A percentile compares a stretch with the other conserved stretches of the same genome.
Evolutionary conservation across 2,797 vertebrate genomes (phyloP).

Genomic region (Scolopax rusticola): DNA sequence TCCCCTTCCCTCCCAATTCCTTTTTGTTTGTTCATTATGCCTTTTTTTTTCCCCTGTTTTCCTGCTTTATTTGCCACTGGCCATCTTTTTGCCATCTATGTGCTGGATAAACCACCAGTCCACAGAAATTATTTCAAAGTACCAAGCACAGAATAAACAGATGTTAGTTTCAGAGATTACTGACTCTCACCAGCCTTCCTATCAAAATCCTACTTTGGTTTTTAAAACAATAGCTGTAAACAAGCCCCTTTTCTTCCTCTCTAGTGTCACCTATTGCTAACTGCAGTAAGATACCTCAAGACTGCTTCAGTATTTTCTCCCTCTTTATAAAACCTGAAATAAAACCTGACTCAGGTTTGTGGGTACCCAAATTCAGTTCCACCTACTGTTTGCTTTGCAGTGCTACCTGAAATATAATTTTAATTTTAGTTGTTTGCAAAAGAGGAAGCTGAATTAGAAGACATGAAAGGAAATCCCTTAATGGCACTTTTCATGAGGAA

Average conservation of each 20-base stretch:
- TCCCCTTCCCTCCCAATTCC: background rate
- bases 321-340: background rate
- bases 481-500: background rate
- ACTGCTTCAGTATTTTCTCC: slow-evolving; percentile 1
- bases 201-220: background rate
- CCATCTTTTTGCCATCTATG: background rate
- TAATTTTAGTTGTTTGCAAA: slow-evolving; percentile 32
- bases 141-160: background rate
- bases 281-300: background rate
- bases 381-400: slow-evolving; percentile 4
- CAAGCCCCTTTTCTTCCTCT: background rate
- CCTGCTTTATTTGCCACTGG: background rate
- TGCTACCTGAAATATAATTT: slow-evolving; percentile 32
- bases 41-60: background rate
- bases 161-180: background rate
- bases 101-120: background rate
- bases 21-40: background rate
- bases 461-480: background rate
- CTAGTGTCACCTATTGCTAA: background rate
- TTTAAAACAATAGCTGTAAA: background rate
- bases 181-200: background rate
- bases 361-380: slow-evolving; percentile 24
- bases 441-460: slow-evolving; percentile 8
- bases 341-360: slow-evolving; percentile 13
- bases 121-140: background rate